Evolutionary conservation across 2,797 vertebrate species (phyloP).

Genomic region (Linurgus olivaceus): DNA sequence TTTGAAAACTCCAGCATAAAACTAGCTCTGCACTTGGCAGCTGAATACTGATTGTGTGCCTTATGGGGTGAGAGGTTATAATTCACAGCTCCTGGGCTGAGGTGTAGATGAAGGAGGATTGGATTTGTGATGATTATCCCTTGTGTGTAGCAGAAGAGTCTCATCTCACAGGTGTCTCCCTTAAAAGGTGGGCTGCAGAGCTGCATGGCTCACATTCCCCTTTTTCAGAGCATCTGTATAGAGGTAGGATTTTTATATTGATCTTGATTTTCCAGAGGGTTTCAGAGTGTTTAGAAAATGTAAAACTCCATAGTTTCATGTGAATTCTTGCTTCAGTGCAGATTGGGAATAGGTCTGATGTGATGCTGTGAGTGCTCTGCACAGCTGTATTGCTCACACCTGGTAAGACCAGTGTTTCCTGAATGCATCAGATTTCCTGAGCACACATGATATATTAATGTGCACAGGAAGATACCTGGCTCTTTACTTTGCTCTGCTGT

Average conservation of each 20-base stretch:
- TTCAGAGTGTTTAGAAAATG: neutral
- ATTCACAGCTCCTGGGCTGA: neutral
- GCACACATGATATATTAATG: neutral
- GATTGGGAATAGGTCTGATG: neutral
- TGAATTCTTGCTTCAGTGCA: neutral
- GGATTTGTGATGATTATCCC: neutral
- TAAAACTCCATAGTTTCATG: neutral
- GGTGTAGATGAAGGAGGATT: neutral
- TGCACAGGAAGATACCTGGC: neutral
- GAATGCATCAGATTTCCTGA: neutral
- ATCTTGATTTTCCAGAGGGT: neutral
- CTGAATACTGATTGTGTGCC: neutral
- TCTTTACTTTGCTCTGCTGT: neutral
- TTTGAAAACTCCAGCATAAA: neutral
- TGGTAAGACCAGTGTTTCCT: constrained; percentile 21
- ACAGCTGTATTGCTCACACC: neutral
- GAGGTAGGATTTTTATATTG: neutral
- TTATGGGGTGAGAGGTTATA: neutral
- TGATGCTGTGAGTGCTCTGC: neutral
- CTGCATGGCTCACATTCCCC: neutral
- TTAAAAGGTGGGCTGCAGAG: neutral
- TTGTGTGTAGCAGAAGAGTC: neutral
- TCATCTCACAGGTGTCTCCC: neutral
- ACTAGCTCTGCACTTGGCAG: neutral
- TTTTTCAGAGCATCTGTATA: neutral